These are phyloP conservation scores for Bombycilla garrulus DNA, from an alignment of 2,113 vertebrate species.

Conservation along the genomic window DNA sequence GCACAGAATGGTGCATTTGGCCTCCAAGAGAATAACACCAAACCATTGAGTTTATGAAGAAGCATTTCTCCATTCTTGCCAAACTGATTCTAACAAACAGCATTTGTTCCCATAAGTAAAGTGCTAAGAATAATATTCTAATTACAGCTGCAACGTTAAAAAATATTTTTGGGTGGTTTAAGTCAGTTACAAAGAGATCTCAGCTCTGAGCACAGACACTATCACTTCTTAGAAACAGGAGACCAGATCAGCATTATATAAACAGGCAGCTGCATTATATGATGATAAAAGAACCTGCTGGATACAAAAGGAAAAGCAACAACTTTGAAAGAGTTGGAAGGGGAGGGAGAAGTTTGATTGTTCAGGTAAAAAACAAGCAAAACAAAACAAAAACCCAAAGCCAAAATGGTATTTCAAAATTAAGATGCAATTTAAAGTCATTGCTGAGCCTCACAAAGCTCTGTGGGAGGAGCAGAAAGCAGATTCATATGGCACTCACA, in stretches of 20 bases:
- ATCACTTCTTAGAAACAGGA: neutral
- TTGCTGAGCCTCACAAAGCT: neutral
- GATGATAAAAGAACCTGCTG: neutral
- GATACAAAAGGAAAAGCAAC: neutral
- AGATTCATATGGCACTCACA: neutral
- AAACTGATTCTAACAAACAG: neutral
- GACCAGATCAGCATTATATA: neutral
- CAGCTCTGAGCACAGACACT: neutral
- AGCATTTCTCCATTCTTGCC: neutral
- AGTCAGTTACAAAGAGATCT: neutral
- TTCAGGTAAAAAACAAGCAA: neutral
- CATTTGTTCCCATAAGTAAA: neutral
- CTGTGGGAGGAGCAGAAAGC: neutral
- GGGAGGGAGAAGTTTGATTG: neutral
- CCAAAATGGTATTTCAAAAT: neutral
- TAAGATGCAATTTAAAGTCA: neutral
- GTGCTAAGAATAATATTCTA: neutral
- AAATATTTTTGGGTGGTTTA: neutral
- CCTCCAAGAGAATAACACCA: neutral
- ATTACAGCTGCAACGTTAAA: neutral
- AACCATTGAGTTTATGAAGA: neutral
- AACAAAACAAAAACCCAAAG: neutral
- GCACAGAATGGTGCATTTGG: neutral
- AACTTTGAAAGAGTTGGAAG: neutral
- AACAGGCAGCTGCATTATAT: neutral